phyloP scores from a whole-genome alignment of 2,888 invertebrate species.

The Amitus sp. region DNA sequence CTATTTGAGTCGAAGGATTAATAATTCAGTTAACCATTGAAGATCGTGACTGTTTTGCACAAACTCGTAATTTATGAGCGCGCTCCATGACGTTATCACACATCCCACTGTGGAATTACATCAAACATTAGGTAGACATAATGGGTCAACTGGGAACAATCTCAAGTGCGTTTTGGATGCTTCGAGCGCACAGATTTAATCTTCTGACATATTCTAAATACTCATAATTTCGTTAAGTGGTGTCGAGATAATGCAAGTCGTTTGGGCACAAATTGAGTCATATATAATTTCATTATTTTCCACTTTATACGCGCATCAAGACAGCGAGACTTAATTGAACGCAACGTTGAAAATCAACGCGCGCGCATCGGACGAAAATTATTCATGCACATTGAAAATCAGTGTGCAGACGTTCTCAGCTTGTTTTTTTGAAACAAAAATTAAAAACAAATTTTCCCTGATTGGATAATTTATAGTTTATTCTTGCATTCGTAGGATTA shows the following conservation, averaged over 20 bases:
- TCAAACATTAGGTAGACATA: not conserved
- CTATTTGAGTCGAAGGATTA: constrained; percentile 1
- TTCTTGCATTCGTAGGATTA: no score
- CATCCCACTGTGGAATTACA: not conserved
- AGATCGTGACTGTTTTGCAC: constrained; percentile 3
- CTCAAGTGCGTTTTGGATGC: not conserved
- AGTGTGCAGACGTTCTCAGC: no score
- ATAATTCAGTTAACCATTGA: constrained; percentile 5
- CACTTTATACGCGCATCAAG: no score
- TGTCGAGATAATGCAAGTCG: not conserved
- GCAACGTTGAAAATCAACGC: no score
- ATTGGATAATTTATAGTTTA: no score
- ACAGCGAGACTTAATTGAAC: no score
- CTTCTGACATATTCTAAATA: not conserved
- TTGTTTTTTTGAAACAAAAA: no score
- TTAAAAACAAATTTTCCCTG: no score
- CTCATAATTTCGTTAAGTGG: not conserved
- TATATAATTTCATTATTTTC: no score
- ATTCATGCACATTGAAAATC: no score
- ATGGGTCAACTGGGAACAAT: not conserved
- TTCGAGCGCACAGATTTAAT: not conserved
- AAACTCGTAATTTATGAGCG: constrained; percentile 1
- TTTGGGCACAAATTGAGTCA: no score
- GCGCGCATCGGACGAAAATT: no score
- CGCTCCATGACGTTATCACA: not conserved